phyloP scores from a whole-genome alignment of 2,888 invertebrate genomes.

The Baccha elongata region DNA sequence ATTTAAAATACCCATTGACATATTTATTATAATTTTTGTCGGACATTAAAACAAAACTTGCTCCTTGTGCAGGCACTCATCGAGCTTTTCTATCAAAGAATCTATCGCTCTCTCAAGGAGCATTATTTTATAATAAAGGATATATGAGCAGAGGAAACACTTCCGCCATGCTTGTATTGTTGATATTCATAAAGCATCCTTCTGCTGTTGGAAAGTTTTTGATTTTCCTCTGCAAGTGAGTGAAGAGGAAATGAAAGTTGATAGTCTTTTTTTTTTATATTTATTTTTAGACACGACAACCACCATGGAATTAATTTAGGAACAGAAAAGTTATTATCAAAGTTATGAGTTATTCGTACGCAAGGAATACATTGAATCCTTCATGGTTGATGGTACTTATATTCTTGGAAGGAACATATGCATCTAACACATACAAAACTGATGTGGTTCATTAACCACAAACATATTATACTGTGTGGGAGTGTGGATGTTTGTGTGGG shows the following conservation, averaged over 20 bases:
- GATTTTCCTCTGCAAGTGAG: constrained; percentile 7
- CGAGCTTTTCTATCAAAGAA: neutral
- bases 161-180: constrained; percentile 24
- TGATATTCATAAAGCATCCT: constrained; percentile 60
- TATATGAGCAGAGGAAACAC: neutral
- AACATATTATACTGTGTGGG: neutral
- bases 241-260: constrained; percentile 18
- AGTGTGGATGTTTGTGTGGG: neutral
- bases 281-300: neutral
- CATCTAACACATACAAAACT: neutral
- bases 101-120: neutral
- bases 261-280: neutral
- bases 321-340: constrained; percentile 54
- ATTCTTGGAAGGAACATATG: neutral
- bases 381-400: constrained; percentile 6
- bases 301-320: constrained; percentile 60
- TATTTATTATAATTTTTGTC: constrained; percentile 47
- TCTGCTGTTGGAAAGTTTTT: constrained; percentile 5
- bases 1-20: constrained; percentile 53
- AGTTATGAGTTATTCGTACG: constrained; percentile 47
- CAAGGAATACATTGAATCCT: constrained; percentile 5
- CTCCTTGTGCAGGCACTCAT: constrained; percentile 2
- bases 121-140: constrained; percentile 4
- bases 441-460: constrained; percentile 6
- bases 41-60: constrained; percentile 34